Evolutionary conservation across 2,888 invertebrate genomes (phyloP), one percentile per base, ranked within the genome.

Genomic region (Ectemnius lituratus): DNA sequence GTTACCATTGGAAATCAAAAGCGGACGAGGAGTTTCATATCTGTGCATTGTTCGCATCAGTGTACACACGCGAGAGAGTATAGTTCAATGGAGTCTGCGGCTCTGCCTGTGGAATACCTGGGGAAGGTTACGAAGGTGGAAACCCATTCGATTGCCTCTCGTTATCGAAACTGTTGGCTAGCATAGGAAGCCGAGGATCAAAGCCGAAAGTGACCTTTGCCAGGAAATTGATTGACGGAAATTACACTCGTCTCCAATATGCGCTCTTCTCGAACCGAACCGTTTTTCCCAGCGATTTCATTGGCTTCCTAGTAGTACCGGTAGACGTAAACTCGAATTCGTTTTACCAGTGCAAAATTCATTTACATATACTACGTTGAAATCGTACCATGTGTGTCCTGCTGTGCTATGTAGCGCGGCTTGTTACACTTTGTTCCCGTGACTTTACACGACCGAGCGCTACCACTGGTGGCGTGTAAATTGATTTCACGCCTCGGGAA

Each of bases 171-270:
- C 37, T 37, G 37, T 37, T 37, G 37, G 37, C 37, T 11, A 4
- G 8, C 37, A 2, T 5, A 37, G 37, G 37, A 37, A 37, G 37
- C 11, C 37, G 8, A 37, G 37, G 37, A 37, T 37, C 37, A 37
- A 37, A 37, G 37, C 37, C 37, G 37, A 37, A 37, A 37, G 37
- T 52, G 14, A 5, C 52, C 16, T 52, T 52, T 52, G 16, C 14
- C 16, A 14, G 52, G n/a, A 13, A 23, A 52, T 16, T 52, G 52
- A 52, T 52, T 52, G 52, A 14, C 52, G 52, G 52, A 52, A 52
- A 52, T 52, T 52, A 52, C 52, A 16, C 1, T 0, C 16, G 16
- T 52, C 52, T 52, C 14, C n/a, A 16, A 13, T 52, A 0, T 8
- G 1, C 37, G 37, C 0, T 37, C 0, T 1, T 6, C 52, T 16